Evolutionary conservation across 1,140 invertebrate species (phyloP), one percentile per base, ranked within the genome.

Genomic region (Arion vulgaris): DNA sequence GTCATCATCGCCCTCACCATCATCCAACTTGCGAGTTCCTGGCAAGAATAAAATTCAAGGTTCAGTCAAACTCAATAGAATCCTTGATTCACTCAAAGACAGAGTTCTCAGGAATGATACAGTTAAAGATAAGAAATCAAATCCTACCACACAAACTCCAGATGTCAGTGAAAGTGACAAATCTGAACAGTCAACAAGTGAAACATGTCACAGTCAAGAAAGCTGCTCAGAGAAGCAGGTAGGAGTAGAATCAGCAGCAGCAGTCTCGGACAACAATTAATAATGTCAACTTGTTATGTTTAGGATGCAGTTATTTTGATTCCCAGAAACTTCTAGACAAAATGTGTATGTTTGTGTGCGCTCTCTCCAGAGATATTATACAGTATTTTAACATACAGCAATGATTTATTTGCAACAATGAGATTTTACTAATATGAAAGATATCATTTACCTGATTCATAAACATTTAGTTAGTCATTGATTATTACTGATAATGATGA

Each of bases 21-120:
- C 74, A 51, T 36, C 78, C 34, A 83, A 78, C 41, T 74, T 83
- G 23, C 74, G 49, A 77, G 73, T 80, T 15, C 87, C 87, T 57
- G 80, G 81, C 34, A 89, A 89, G 86, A 86, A 86, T 66, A 90
- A 90, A 85, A 90, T 91, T 66, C 85, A 86, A n/a, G 86, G 87
- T 53, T 89, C 90, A 26, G 86, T 88, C 28, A 89, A 90, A 78
- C 74, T 91, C 41, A 89, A 86, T 80, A 84, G 83, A 76, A 91
- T 90, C 83, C 86, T 91, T 19, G 89, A 91, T 75, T 84, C 88
- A 0, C 81, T 91, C 38, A 91, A 91, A 82, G 87, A 89, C 81
- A 86, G 86, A 80, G 88, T 90, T 71, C 84, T 88, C 62, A 89
- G 23, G 32, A 66, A 82, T 41, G 73, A 82, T 19, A 75, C 76